Conservation (phyloP, 92 coral and sea anemone species). For the Epizoanthus scotinus region DNA sequence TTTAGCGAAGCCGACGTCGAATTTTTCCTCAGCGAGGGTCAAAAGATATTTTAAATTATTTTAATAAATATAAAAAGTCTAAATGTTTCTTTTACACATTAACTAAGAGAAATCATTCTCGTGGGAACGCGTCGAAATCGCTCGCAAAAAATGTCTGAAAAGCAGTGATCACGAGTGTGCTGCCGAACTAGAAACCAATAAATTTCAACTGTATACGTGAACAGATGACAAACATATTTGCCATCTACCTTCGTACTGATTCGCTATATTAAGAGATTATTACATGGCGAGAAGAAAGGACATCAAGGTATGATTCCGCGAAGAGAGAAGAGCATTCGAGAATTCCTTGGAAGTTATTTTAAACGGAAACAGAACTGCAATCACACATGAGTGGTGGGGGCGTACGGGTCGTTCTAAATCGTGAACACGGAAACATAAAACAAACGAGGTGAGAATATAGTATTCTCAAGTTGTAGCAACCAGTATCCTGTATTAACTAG, state of each 20-base stretch:
- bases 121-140: conserved; percentile 19
- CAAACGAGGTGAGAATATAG: conserved; percentile 15
- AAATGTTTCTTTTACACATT: background rate
- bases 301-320: background rate
- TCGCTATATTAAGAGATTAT: background rate
- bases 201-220: background rate
- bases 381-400: conserved; percentile 24
- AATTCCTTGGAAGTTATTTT: conserved; percentile 32
- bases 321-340: conserved; percentile 21
- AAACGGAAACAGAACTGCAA: conserved; percentile 44
- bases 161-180: background rate
- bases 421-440: conserved; percentile 42
- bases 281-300: background rate
- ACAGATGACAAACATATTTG: background rate
- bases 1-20: background rate
- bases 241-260: conserved; percentile 1
- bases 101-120: conserved; percentile 13
- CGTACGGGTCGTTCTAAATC: conserved; percentile 34
- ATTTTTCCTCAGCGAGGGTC: background rate
- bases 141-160: background rate
- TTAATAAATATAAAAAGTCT: conserved; percentile 9
- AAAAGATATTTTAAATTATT: background rate
- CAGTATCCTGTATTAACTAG: conserved; percentile 15
- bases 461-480: conserved; percentile 19
- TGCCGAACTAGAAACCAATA: conserved; percentile 12